Conservation (phyloP, 2,113 vertebrate genomes). For the Ictalurus furcatus region DNA sequence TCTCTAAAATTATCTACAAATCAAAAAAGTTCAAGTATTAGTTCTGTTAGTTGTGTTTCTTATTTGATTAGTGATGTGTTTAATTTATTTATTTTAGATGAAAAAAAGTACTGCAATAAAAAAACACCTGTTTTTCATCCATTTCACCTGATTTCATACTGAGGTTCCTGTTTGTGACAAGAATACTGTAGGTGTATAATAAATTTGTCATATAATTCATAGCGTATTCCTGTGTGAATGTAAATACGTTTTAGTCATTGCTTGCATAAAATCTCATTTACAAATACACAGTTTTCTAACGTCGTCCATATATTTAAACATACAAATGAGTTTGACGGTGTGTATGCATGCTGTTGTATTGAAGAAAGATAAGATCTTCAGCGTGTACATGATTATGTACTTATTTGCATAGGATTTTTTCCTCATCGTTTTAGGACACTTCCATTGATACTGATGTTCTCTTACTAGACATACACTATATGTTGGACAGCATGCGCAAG, state of each 20-base stretch:
- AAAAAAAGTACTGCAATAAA: neutral
- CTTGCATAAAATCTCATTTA: neutral
- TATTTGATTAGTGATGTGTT: neutral
- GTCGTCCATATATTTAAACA: neutral
- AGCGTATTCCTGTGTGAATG: neutral
- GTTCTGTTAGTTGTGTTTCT: neutral
- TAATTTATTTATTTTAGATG: neutral
- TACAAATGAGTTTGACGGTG: neutral
- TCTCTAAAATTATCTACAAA: neutral
- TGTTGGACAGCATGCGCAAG: neutral
- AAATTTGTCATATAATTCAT: too few relatives aligned
- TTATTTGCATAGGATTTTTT: neutral
- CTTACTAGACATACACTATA: neutral
- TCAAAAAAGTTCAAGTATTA: too few relatives aligned
- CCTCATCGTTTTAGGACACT: neutral
- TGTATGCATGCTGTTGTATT: neutral
- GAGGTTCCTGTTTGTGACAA: neutral
- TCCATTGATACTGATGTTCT: neutral
- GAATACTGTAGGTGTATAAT: neutral
- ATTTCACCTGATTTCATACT: neutral
- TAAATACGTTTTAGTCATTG: neutral
- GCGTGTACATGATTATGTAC: neutral
- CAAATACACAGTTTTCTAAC: neutral
- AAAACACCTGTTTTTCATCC: neutral
- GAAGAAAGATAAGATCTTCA: neutral